Conservation (phyloP, 2,113 vertebrate species). For the Mystacornis crossleyi region DNA sequence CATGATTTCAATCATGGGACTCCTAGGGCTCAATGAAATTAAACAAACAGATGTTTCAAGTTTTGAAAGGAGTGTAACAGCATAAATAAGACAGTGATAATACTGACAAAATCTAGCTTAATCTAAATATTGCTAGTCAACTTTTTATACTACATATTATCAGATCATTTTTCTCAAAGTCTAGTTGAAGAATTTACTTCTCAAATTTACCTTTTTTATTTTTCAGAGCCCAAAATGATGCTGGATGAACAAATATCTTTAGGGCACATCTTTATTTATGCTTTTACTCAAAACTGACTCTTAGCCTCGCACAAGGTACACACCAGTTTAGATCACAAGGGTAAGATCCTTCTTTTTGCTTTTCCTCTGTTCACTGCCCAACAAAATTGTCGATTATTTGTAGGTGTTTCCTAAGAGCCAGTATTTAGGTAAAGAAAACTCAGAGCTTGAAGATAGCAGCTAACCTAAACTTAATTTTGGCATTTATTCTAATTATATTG, state of each 20-base stretch:
- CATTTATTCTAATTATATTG: neutral
- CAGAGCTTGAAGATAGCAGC: neutral
- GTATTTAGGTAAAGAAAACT: neutral
- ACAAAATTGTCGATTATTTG: neutral
- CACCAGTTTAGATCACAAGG: neutral
- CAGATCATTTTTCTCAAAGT: neutral
- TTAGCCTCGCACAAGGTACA: neutral
- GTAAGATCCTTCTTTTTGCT: neutral
- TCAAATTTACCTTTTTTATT: neutral
- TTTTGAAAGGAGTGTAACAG: constrained; percentile 3
- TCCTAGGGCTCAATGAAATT: constrained; percentile 40
- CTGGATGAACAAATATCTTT: neutral
- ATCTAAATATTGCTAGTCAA: neutral
- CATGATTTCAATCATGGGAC: constrained; percentile 11
- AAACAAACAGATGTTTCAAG: constrained; percentile 65
- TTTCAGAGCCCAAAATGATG: neutral
- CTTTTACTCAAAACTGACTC: neutral
- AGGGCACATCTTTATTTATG: neutral
- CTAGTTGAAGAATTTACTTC: neutral
- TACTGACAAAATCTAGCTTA: constrained; percentile 3
- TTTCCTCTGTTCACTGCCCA: neutral
- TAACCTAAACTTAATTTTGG: neutral
- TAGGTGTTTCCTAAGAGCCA: neutral
- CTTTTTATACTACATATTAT: neutral
- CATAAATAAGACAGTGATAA: constrained; percentile 9